Evolutionary conservation across 2,888 invertebrate genomes (phyloP), one percentile per base, ranked within the genome.

Genomic region (Apodemia mormo): DNA sequence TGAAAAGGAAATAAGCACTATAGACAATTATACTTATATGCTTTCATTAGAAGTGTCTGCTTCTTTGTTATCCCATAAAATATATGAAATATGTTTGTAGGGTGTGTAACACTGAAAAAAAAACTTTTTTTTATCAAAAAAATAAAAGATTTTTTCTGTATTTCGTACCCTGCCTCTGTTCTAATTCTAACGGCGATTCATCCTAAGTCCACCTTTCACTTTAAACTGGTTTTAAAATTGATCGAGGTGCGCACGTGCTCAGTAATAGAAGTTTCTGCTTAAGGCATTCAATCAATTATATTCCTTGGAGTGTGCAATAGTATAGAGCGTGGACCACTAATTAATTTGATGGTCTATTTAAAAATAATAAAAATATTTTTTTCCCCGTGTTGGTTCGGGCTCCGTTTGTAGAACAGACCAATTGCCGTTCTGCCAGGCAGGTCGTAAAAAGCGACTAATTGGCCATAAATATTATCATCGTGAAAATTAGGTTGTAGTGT

Each of bases 151-250:
- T 8, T 8, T 2, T 22, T 22, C 8, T 22, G 54, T 8, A 7
- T 54, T 2, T 9, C 8, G 45, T 3, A 40, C 5, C 67, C 37
- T 54, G n/a, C 67, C 49, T 33, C 52, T 37, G 52, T 29, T 10
- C 67, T 52, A 54, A 37, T n/a, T 54, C 64, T 33, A n/a, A 64
- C n/a, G 67, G 33, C 37, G 67, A 67, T 67, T 37, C 67, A 52
- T 67, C 52, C 49, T 30, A 67, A 61, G 65, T 61, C 66, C 58
- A 66, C 66, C 58, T 67, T 49, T 52, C 67, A 33, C 52, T 33
- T 33, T 33, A 69, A 70, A 67, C 67, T 67, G 61, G 67, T 61
- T 70, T 69, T 64, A 64, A 70, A 72, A 72, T 70, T 64, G 70
- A 70, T 70, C 70, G 66, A 58, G 58, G 58, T 58, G 58, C 29